Evolutionary conservation across 1,140 invertebrate species (phyloP), one percentile per base, ranked within the genome.

Genomic region (Pseudobourletiella spinata): DNA sequence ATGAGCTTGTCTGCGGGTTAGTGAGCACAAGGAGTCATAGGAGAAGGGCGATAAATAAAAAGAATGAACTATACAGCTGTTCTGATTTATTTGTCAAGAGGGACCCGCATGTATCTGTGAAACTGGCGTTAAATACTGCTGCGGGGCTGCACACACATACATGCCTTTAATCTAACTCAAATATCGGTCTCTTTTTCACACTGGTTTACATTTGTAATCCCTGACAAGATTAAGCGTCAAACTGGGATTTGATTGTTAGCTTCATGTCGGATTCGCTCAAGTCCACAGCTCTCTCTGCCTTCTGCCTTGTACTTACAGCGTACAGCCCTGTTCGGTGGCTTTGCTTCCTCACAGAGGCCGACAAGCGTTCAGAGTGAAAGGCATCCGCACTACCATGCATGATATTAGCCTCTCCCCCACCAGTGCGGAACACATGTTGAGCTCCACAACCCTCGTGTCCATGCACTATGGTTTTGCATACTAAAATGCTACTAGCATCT

Each of bases 141-240:
- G n/a, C n/a, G n/a, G n/a, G n/a, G n/a, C n/a, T n/a, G n/a, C n/a
- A n/a, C n/a, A n/a, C n/a, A n/a, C 8, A 39, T 39, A 39, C 32
- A 39, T 39, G 32, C n/a, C 8, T 39, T 8, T 39, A 39, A 39
- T 39, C 32, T 39, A 39, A 6, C 44, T 22, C 18, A 48, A 22
- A 48, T 48, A 48, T 48, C 44, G 44, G 6, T 18, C 44, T 48
- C 6, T 48, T 48, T 48, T 48, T 18, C 44, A 14, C 44, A 48
- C 44, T 48, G 44, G 18, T 48, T 48, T 48, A 48, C 44, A 48
- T 48, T 24, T 61, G 29, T 54, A 54, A 54, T 55, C 48, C 48
- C 20, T 54, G 59, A 61, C 59, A 61, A 61, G 59, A 61, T 61
- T 61, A 61, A 61, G 55, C n/a, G 50, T 61, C 59, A 54, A 35